These are phyloP conservation scores for Mylabris sibirica DNA, from an alignment of 2,888 invertebrate species.

Conservation along the genomic window DNA sequence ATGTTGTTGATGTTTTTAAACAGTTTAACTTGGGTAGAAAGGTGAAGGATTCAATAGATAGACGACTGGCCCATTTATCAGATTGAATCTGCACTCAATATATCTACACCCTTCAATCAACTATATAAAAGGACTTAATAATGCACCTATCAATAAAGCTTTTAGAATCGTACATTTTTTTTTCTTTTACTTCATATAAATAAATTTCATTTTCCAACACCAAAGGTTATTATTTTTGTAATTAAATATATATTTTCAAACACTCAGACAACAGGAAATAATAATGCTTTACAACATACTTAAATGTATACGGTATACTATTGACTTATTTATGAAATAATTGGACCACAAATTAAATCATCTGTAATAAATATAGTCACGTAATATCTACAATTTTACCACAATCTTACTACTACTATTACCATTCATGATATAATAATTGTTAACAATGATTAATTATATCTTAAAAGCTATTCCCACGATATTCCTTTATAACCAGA, in stretches of 20 bases:
- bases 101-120: conserved; percentile 39
- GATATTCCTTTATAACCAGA: not conserved
- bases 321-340: not conserved
- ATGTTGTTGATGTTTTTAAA: conserved; percentile 5
- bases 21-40: conserved; percentile 10
- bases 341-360: not conserved
- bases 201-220: not conserved
- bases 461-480: not conserved
- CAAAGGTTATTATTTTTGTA: not conserved
- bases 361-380: not conserved
- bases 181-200: not conserved
- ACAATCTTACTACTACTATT: not conserved
- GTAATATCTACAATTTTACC: not conserved
- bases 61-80: conserved; percentile 40
- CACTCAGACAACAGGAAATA: not conserved
- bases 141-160: conserved; percentile 32
- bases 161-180: conserved; percentile 22
- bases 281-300: not conserved
- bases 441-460: not conserved
- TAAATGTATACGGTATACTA: not conserved
- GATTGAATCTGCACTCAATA: conserved; percentile 37
- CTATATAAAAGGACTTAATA: conserved; percentile 41
- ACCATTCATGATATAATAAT: not conserved
- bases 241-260: not conserved
- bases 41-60: conserved; percentile 34